Base-by-base conservation (phyloP, 2,113 vertebrate genomes). In the Thomomys bottae region DNA sequence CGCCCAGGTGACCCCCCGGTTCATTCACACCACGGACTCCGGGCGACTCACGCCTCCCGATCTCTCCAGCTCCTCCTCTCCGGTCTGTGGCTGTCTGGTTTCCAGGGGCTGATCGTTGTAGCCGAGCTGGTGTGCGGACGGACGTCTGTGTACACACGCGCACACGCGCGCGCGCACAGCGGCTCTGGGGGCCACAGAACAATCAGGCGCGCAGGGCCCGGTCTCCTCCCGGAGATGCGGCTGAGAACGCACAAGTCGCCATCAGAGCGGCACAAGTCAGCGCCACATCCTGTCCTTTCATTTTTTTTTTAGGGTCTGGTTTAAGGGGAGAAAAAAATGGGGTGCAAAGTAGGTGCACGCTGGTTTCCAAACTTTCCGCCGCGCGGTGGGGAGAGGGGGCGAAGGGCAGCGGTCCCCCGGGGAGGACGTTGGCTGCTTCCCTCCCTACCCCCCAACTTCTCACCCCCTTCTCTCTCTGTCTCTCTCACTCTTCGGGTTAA, bases 1-100 rank as follows among this genome's bases (percentile, higher is more conserved):
- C 49, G 84, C 94, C 96, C 95, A 96, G 96, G 95, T 95, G 96
- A n/a, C n/a, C 96, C 95, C 94, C 92, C 95, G 70, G 95, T 94
- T 92, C 93, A 94, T 96, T 94, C 96, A 91, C 96, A 91, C 92
- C 83, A 72, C 14, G 80, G 88, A 70, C 91, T 81, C 92, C 80
- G 2, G 57, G 93, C 83, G 80, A 79, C 95, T 95, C 96, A 88
- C 95, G 90, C 94, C 90, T 96, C 93, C 88, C 11, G 92, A 68
- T 70, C 67, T 70, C 67, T 54, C 45, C 90, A 88, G 94, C 95
- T 97, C 96, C 96, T 96, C 96, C 94, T 96, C 95, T 87, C 45
- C 88, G 71, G 92, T 96, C 96, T 94, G 95, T 90, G 85, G 96
- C 95, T 67, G 88, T 93, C 95, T 91, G 94, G 94, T 94, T 93